These are phyloP conservation scores for Drosophila punjabiensis DNA, from an alignment of 1,140 invertebrate species.

Conservation along the genomic window DNA sequence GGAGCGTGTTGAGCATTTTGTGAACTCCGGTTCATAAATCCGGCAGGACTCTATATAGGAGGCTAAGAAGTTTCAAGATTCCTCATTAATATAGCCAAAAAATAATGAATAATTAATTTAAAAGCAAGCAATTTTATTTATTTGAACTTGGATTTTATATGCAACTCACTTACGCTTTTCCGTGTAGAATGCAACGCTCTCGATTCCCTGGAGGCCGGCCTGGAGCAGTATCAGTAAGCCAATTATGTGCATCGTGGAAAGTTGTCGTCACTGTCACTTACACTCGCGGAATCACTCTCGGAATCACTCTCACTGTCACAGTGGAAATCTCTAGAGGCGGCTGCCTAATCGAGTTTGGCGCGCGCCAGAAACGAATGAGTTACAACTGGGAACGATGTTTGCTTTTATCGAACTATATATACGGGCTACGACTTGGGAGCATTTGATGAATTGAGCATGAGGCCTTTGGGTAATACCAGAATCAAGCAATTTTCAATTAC, in stretches of 20 bases:
- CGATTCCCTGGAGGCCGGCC: conserved; percentile 88
- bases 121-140: neutral
- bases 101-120: neutral
- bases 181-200: conserved; percentile 51
- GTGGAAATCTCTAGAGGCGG: conserved; percentile 34
- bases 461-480: conserved; percentile 50
- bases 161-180: conserved; percentile 69
- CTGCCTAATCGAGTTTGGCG: conserved; percentile 60
- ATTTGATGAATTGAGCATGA: conserved; percentile 38
- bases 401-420: conserved; percentile 62
- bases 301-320: conserved; percentile 31
- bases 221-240: conserved; percentile 73
- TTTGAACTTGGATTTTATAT: neutral
- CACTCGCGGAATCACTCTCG: conserved; percentile 9
- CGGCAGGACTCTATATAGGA: conserved; percentile 88
- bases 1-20: conserved; percentile 87
- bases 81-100: neutral
- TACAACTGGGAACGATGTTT: conserved; percentile 31
- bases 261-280: conserved; percentile 24
- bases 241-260: conserved; percentile 48
- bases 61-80: conserved; percentile 85
- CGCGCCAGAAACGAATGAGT: conserved; percentile 57
- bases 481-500: conserved; percentile 36
- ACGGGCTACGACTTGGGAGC: conserved; percentile 15
- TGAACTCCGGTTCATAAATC: conserved; percentile 87